Percentiles rank a stretch among this genome's conserved stretches.
phyloP scores from a whole-genome alignment of 1,140 invertebrate genomes.

The Drosophila busckii region DNA sequence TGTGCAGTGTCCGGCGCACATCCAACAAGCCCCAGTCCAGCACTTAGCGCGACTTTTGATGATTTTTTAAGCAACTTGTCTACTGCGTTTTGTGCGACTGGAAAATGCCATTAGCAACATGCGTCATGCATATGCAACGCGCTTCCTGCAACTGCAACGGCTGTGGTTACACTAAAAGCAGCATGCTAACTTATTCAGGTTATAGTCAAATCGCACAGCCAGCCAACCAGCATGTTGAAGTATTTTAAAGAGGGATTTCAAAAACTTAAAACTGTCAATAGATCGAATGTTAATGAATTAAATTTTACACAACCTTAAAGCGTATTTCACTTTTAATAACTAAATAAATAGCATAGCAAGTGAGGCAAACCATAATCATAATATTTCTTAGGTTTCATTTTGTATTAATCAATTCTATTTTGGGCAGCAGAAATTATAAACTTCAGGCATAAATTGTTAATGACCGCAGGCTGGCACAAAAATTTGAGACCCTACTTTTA shows the following conservation, averaged over 20 bases:
- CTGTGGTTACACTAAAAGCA: conserved; percentile 5
- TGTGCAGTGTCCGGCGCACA: neutral
- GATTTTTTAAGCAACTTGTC: conserved; percentile 64
- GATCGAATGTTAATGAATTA: too few species aligned
- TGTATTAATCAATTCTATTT: conserved; percentile 74
- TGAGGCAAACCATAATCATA: too few species aligned
- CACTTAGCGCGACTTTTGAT: conserved; percentile 59
- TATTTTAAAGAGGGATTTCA: too few species aligned
- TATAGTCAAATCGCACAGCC: too few species aligned
- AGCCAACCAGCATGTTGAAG: too few species aligned
- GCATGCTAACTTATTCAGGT: conserved; percentile 2
- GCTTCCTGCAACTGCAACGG: conserved; percentile 4
- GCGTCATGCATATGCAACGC: conserved; percentile 65
- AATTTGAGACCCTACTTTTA: conserved; percentile 64
- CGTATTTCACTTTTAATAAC: too few species aligned
- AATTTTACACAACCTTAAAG: too few species aligned
- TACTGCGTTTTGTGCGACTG: conserved; percentile 40
- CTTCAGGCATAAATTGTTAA: conserved; percentile 51
- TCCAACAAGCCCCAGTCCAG: conserved; percentile 15
- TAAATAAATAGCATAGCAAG: neutral
- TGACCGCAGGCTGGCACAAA: conserved; percentile 37
- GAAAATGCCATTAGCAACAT: conserved; percentile 63
- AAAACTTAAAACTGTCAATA: too few species aligned
- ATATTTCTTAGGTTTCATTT: too few species aligned
- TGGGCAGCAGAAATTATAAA: conserved; percentile 47